Conservation (phyloP, 1,140 invertebrate species). For the Wasmannia auropunctata region DNA sequence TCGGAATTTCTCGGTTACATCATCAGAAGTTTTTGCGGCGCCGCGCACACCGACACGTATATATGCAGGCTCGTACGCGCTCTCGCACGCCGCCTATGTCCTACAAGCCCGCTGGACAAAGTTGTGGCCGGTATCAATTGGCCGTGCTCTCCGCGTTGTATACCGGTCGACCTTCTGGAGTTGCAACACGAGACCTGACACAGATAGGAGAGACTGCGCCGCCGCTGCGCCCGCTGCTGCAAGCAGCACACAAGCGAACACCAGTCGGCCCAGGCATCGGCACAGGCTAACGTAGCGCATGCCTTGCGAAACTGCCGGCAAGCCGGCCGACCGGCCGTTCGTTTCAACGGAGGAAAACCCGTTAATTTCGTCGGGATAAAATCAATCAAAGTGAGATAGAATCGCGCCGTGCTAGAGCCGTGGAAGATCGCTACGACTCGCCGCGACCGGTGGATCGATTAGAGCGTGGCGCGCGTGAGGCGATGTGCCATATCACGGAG, state of each 20-base stretch:
- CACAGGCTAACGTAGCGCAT: constrained; percentile 36
- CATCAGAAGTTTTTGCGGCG: constrained; percentile 67
- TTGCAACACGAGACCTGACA: constrained; percentile 84
- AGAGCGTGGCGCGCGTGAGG: not conserved
- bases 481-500: constrained; percentile 40
- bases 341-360: constrained; percentile 68
- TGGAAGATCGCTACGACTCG: constrained; percentile 22
- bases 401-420: constrained; percentile 11
- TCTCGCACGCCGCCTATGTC: constrained; percentile 50
- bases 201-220: constrained; percentile 80
- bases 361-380: constrained; percentile 67
- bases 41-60: constrained; percentile 1
- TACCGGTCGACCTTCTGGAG: constrained; percentile 85
- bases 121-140: constrained; percentile 74
- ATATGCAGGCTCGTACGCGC: constrained; percentile 21
- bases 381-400: constrained; percentile 48
- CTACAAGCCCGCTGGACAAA: constrained; percentile 68
- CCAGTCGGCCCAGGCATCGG: constrained; percentile 53
- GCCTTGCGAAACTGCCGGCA: constrained; percentile 71
- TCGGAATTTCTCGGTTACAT: constrained; percentile 73
- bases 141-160: constrained; percentile 76
- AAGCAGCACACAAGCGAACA: constrained; percentile 34
- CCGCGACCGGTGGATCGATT: constrained; percentile 32
- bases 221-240: constrained; percentile 46
- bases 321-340: constrained; percentile 37